These are phyloP conservation scores for Hirundo rustica DNA, from an alignment of 2,797 vertebrate genomes.

Conservation along the genomic window DNA sequence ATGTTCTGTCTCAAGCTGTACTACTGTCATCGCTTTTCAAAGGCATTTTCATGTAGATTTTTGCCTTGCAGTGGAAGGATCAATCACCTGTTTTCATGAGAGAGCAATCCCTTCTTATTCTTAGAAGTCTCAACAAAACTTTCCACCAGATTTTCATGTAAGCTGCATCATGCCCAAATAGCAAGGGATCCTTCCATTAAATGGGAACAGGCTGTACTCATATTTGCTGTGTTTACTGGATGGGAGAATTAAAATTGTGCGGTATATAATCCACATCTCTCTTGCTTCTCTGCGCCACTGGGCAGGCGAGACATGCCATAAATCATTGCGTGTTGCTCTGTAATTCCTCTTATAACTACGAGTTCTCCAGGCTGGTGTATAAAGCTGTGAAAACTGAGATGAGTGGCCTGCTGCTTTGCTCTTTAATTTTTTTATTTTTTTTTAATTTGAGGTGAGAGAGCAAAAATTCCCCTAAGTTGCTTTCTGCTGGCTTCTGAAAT, in stretches of 20 bases:
- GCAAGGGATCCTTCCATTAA: not conserved
- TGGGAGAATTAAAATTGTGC: slow-evolving; percentile 10
- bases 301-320: not conserved
- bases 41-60: not conserved
- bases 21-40: not conserved
- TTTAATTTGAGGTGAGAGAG: not conserved
- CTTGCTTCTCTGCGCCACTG: not conserved
- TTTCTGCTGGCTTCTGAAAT: slow-evolving; percentile 12
- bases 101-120: not conserved
- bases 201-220: slow-evolving; percentile 1
- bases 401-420: not conserved
- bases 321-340: not conserved
- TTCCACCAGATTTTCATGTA: not conserved
- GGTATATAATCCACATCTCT: not conserved
- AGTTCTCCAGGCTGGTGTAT: not conserved
- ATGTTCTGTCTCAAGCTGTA: not conserved
- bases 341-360: not conserved
- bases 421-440: not conserved
- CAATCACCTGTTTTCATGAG: not conserved
- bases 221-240: not conserved
- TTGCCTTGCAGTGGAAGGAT: not conserved
- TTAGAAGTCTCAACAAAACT: not conserved
- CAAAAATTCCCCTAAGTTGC: not conserved
- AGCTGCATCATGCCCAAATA: not conserved
- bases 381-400: not conserved